Conservation (phyloP, 2,888 invertebrate species). For the Lycaena phlaeas region DNA sequence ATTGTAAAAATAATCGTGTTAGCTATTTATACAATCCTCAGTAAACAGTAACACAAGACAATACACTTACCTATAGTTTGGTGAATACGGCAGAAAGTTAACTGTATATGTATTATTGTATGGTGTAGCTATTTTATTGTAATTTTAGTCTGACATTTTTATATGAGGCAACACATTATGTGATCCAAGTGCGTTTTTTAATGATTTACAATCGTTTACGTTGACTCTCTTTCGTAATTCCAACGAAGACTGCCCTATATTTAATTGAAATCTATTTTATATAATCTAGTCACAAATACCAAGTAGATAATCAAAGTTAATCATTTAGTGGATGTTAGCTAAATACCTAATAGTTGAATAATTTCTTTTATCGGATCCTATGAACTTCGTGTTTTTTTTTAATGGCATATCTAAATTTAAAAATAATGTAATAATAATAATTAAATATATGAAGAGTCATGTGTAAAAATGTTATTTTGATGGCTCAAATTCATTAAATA, state of each 20-base stretch:
- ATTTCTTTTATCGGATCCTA: neutral
- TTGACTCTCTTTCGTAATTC: constrained; percentile 64
- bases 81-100: constrained; percentile 69
- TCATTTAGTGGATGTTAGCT: constrained; percentile 42
- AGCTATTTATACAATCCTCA: constrained; percentile 50
- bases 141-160: constrained; percentile 35
- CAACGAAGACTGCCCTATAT: constrained; percentile 72
- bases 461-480: neutral
- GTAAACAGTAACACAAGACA: constrained; percentile 64
- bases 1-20: constrained; percentile 26
- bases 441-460: neutral
- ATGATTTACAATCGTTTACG: constrained; percentile 56
- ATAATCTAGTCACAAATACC: constrained; percentile 66
- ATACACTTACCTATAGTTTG: constrained; percentile 67
- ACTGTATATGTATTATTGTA: constrained; percentile 50
- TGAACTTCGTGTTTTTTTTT: neutral
- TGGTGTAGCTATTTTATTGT: constrained; percentile 34
- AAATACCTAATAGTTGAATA: constrained; percentile 18
- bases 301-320: constrained; percentile 52
- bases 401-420: neutral
- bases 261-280: constrained; percentile 71
- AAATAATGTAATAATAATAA: neutral
- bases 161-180: constrained; percentile 40
- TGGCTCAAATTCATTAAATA: neutral
- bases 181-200: constrained; percentile 48